These are phyloP conservation scores for Panagrolaimus sp. DNA, from an alignment of 1,140 invertebrate genomes.

Conservation along the genomic window DNA sequence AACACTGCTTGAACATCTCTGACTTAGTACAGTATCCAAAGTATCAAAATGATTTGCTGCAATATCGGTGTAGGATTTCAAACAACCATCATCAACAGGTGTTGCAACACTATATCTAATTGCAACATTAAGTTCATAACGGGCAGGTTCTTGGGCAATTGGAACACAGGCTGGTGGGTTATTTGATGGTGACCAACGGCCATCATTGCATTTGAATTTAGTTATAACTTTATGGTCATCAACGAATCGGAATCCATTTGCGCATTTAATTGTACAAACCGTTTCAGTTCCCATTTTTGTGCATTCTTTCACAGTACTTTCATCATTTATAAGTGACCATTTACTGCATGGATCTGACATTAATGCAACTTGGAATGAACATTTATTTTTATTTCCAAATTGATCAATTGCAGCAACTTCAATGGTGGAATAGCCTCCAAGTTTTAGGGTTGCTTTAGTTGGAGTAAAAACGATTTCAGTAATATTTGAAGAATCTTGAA, in stretches of 20 bases:
- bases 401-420: conserved; percentile 81
- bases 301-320: conserved; percentile 79
- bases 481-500: conserved; percentile 81
- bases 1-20: conserved; percentile 78
- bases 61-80: conserved; percentile 77
- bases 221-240: conserved; percentile 66
- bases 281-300: conserved; percentile 68
- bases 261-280: conserved; percentile 83
- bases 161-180: conserved; percentile 44
- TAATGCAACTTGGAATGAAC: conserved; percentile 80
- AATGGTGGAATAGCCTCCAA: conserved; percentile 86
- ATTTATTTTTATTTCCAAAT: conserved; percentile 79
- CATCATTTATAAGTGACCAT: conserved; percentile 79
- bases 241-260: conserved; percentile 80
- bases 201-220: conserved; percentile 81
- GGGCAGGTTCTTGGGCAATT: conserved; percentile 70
- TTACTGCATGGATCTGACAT: conserved; percentile 78
- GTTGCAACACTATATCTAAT: conserved; percentile 81
- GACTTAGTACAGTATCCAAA: conserved; percentile 75
- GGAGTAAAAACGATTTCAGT: conserved; percentile 70
- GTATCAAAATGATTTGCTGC: conserved; percentile 71
- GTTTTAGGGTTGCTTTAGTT: conserved; percentile 75
- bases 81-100: conserved; percentile 73
- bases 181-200: conserved; percentile 58
- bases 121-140: conserved; percentile 83